These are phyloP conservation scores for Asarcornis scutulata DNA, from an alignment of 2,113 vertebrate genomes.

Conservation along the genomic window DNA sequence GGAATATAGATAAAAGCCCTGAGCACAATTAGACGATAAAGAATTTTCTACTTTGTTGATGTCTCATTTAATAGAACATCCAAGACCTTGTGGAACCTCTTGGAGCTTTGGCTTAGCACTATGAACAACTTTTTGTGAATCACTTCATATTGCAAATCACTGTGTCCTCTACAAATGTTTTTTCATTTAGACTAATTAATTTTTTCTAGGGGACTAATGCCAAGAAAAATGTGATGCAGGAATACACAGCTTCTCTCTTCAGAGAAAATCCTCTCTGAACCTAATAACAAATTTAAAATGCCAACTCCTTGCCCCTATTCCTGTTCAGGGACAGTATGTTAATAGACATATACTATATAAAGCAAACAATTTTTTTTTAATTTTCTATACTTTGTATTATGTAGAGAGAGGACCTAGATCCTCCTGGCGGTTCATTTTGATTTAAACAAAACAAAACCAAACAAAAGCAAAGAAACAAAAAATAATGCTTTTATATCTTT, in stretches of 20 bases:
- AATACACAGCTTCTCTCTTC: background rate
- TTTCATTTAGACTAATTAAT: background rate
- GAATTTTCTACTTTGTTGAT: background rate
- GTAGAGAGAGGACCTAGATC: background rate
- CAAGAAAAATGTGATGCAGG: background rate
- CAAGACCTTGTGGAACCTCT: background rate
- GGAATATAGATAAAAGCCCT: background rate
- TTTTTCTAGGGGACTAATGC: background rate
- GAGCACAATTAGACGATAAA: background rate
- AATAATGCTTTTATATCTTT: background rate
- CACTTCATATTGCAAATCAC: background rate
- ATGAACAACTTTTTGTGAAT: background rate
- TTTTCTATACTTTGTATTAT: background rate
- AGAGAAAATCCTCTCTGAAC: background rate
- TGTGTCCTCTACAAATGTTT: background rate
- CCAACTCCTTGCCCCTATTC: background rate
- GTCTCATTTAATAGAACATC: background rate
- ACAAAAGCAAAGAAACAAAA: no score
- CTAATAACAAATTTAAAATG: background rate
- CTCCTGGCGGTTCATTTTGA: background rate
- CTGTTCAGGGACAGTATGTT: background rate
- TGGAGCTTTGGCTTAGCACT: background rate
- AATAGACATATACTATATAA: background rate
- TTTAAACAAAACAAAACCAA: background rate
- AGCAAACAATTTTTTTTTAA: background rate